Conservation (phyloP, 2,113 vertebrate genomes). For the Gallinago paraguaiae region DNA sequence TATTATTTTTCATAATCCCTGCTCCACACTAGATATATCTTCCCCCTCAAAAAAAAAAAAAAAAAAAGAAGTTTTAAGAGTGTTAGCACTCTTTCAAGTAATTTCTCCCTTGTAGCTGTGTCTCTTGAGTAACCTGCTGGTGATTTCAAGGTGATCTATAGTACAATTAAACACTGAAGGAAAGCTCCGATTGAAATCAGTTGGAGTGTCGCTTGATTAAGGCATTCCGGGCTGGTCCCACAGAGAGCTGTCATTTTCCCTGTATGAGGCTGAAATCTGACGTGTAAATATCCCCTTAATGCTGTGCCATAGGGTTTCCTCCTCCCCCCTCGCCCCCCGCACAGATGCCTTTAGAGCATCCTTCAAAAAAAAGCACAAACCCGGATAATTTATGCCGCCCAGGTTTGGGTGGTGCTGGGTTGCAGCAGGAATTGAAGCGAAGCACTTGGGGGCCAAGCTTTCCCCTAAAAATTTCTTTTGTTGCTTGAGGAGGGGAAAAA, state of each 20-base stretch:
- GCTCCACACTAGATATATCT: not conserved
- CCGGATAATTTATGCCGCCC: fast-evolving
- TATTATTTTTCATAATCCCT: not conserved
- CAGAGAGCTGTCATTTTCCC: not conserved
- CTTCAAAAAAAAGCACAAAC: not conserved
- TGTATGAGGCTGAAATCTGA: not conserved
- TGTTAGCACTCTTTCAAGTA: not conserved
- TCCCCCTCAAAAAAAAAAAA: too few relatives aligned
- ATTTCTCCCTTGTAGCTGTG: not conserved
- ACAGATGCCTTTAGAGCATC: not conserved
- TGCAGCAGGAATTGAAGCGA: not conserved
- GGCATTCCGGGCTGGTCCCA: not conserved
- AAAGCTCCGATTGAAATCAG: not conserved
- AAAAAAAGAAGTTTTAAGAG: not conserved
- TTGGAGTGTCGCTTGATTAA: not conserved
- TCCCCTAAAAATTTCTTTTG: not conserved
- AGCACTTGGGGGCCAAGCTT: not conserved
- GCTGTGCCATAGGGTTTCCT: not conserved
- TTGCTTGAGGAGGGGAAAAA: not conserved
- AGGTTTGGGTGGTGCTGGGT: not conserved
- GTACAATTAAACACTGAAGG: not conserved
- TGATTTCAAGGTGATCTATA: not conserved
- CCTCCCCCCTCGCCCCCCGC: too few relatives aligned
- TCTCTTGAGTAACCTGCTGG: not conserved
- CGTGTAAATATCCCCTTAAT: not conserved